These are phyloP conservation scores for Myopa tessellatipennis DNA, from an alignment of 2,888 invertebrate genomes.

Conservation along the genomic window DNA sequence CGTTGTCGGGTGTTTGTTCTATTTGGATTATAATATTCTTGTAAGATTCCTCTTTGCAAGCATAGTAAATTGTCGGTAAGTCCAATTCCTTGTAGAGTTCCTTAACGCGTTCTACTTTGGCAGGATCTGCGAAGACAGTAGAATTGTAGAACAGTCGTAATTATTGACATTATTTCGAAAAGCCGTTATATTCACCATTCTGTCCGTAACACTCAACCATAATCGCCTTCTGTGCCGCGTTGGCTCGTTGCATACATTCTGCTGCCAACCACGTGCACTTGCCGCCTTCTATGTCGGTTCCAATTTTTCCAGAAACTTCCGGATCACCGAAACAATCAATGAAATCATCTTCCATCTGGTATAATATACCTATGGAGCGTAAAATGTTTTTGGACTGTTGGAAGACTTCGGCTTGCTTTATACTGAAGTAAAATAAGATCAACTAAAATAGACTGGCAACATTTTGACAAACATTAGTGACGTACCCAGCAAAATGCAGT, in stretches of 20 bases:
- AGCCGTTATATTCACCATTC: background rate
- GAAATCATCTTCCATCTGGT: constrained; percentile 86
- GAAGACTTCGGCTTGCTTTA: constrained; percentile 82
- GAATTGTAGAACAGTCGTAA: too few relatives aligned
- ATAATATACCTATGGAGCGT: constrained; percentile 93
- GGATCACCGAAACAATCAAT: constrained; percentile 90
- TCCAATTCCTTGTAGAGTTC: constrained; percentile 82
- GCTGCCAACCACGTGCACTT: constrained; percentile 97
- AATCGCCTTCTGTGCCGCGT: constrained; percentile 76
- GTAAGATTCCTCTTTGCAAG: constrained; percentile 86
- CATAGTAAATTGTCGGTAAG: constrained; percentile 79
- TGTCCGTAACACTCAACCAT: constrained; percentile 66
- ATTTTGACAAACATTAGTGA: background rate
- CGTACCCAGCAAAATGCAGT: constrained; percentile 83
- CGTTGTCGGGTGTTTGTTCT: constrained; percentile 83
- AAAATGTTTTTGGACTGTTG: constrained; percentile 87
- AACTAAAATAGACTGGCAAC: background rate
- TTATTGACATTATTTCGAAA: too few relatives aligned
- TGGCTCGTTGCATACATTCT: constrained; percentile 84
- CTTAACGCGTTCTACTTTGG: constrained; percentile 77
- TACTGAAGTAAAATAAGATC: constrained; percentile 49
- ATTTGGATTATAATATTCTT: constrained; percentile 85
- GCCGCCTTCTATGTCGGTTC: constrained; percentile 93
- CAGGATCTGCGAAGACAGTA: constrained; percentile 68
- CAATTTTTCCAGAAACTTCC: constrained; percentile 86